Base-by-base conservation (phyloP, 2,797 vertebrate species). In the Atherinosoma microstoma region DNA sequence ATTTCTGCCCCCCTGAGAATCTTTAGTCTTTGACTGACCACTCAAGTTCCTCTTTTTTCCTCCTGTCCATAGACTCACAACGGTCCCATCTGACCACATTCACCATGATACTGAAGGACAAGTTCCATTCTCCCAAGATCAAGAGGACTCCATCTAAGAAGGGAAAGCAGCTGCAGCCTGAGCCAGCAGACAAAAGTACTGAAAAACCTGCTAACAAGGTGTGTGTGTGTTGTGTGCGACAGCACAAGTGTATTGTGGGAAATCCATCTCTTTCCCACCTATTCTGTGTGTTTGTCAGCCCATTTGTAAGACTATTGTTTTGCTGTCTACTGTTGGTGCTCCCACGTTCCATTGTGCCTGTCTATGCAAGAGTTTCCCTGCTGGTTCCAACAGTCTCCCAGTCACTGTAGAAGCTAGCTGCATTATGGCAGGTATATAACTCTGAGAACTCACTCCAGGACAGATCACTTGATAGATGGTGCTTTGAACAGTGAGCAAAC, bases 51-150 rank as follows among this genome's bases (percentile, higher is more conserved):
- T 76, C n/a, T 75, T 29, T 62, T 65, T 72, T 71, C 53, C 56
- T 42, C 61, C 70, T n/a, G 42, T 83, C 74, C 73, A 3, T 82
- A 99, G 98, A 99, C 91, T 98, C 97, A 18, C 97, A 98, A 89
- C 97, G 97, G 82, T 99, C 98, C 83, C 98, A 99, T 85, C 96
- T 99, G 80, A 96, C 97, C 87, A 98, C 98, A 9, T 98, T 99
- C 95, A 99, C 98, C 63, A 99, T 99, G 97, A 99, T 99, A 91
- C 90, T 99, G 83, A 99, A 96, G 94, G 97, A 98, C 94, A 99
- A 99, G 90, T 99, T 99, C 94, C 97, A 99, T 85, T 98, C 98
- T 5, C 98, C 98, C 79, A 99, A 99, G 93, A 98, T 99, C 93
- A 99, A 98, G 94, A 95, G 98, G 78, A 98, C 97, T 0, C 98